Evolutionary conservation across 1,140 invertebrate species (phyloP), one percentile per base, ranked within the genome.

Genomic region (Cotesia vestalis): DNA sequence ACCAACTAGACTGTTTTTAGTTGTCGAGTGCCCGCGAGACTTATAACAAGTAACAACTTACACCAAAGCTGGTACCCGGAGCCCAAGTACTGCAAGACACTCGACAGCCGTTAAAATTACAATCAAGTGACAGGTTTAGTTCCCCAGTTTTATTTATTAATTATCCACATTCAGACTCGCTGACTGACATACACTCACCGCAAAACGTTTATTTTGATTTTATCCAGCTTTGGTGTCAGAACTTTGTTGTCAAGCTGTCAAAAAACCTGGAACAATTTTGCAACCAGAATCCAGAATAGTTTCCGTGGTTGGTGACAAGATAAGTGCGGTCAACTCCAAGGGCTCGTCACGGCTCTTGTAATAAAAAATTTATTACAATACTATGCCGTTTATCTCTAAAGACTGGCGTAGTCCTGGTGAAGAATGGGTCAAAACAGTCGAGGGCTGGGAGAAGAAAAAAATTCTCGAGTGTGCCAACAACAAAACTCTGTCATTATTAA

Each of bases 401-500:
- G 94, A 95, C 88, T 96, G 94, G 94, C 90, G 97, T 81, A 98
- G 96, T 70, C 96, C 96, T 53, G 98, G 98, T 46, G 97, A 99
- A 85, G 94, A 95, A 81, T 99, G 98, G 98, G 96, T 99, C 14
- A 97, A 98, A 89, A 98, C 96, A 40, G 92, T 95, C 76, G 95
- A 97, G 86, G 96, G 97, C 70, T 98, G 96, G 96, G 96, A 98
- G 86, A 94, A 95, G 86, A 94, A 95, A 85, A 98, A 98, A 89
- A 94, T 97, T 69, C 89, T 97, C 55, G 94, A 95, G 85, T 94
- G 92, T 81, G 91, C 91, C 63, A 87, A 87, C 79, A 85, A 85
- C 75, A 86, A 86, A 79, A 87, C 85, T 57, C 80, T 87, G 46
- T 86, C 85, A 71, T 80, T 87, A 36, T 73, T 86, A 46, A 79